Base-by-base conservation (phyloP, 1,140 invertebrate species). In the Cydia strobilella region DNA sequence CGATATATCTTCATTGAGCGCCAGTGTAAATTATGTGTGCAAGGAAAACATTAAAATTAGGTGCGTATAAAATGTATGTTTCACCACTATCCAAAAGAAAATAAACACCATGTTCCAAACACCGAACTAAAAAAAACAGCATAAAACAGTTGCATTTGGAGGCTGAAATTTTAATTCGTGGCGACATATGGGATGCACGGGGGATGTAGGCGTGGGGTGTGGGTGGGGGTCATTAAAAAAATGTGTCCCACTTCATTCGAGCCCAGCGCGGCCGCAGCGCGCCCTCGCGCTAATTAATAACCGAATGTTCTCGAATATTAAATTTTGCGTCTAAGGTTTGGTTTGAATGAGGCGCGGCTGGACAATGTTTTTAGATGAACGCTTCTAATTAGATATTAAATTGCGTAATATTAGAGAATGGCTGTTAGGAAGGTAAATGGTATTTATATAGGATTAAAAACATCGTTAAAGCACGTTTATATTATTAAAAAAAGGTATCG, bases 231-330 rank as follows among this genome's bases (percentile, higher is more conserved):
- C 90, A 90, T 91, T 91, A 90, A 89, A 91, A 91, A 91, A 91
- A 91, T 85, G 83, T 90, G 87, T 90, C 87, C 82, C 89, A 90
- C 83, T 90, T 90, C 88, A 90, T 90, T 86, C 79, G 83, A 74
- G 79, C 78, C 79, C 82, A 80, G 80, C 72, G 80, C 76, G 83
- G 87, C 86, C 86, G 83, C 86, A 85, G 77, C 80, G 75, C 27
- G 69, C 76, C 80, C 77, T 54, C 77, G 76, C 80, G 77, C 80
- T 85, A 84, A 89, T 89, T 88, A 89, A 87, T 83, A 80, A 82
- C 80, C 51, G 59, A 71, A 76, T 69, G 65, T 69, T 69, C 65
- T 35, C 15, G 65, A 69, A 69, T 69, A 69, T 69, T 69, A 69
- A 69, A 69, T 69, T 69, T 69, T 69, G 35, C 27, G 27, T 69